Evolutionary conservation across 2,113 vertebrate genomes (phyloP).

Genomic region (Phalacrocorax pelagicus): DNA sequence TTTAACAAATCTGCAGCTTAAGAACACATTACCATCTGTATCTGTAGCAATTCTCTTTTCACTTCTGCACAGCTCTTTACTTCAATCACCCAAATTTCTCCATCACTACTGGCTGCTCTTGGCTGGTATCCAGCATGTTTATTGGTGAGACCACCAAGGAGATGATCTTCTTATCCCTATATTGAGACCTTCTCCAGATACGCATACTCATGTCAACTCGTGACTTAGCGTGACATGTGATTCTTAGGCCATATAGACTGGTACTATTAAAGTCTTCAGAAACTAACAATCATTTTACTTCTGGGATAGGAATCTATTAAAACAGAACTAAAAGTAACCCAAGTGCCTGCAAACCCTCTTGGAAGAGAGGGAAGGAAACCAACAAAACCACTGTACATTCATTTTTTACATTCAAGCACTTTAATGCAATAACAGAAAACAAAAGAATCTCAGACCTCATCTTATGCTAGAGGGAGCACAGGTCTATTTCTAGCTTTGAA

Average conservation of each 20-base stretch:
- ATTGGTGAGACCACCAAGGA: background rate
- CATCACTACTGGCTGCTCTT: background rate
- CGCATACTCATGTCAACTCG: background rate
- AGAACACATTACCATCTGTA: background rate
- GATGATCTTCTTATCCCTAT: background rate
- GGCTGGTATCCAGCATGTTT: background rate
- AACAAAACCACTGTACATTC: background rate
- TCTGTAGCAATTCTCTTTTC: background rate
- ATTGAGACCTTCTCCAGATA: background rate
- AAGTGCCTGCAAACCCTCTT: background rate
- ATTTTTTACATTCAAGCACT: background rate
- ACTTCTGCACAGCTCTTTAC: background rate
- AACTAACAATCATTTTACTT: background rate
- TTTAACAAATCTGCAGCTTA: background rate
- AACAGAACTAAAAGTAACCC: slow-evolving; percentile 6
- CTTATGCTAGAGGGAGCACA: background rate
- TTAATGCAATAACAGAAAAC: background rate
- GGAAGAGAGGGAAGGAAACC: background rate
- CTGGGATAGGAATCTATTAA: background rate
- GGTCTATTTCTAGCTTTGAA: slow-evolving; percentile 12
- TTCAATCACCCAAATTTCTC: background rate
- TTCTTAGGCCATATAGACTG: background rate
- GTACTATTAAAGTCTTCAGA: background rate
- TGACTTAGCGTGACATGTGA: background rate
- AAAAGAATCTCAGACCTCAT: background rate